These are phyloP conservation scores for Gastracanthus pulcherrimus DNA, from an alignment of 2,888 invertebrate genomes.

Conservation along the genomic window DNA sequence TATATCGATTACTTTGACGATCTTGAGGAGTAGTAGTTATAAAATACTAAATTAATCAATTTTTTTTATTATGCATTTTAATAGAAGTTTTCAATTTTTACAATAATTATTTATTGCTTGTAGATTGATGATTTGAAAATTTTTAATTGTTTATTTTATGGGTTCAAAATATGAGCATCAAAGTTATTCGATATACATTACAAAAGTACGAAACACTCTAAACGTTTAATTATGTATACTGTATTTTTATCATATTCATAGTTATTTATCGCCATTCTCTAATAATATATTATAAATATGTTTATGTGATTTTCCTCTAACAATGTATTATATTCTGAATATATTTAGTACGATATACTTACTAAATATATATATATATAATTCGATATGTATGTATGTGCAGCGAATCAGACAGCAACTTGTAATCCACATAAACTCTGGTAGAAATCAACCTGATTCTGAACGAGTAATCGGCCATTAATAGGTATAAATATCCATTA, in stretches of 20 bases:
- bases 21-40: background rate
- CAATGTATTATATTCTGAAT: slow-evolving; percentile 9
- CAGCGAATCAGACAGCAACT: slow-evolving; percentile 44
- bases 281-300: slow-evolving; percentile 21
- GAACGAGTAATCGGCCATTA: too few relatives aligned
- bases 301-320: slow-evolving; percentile 24
- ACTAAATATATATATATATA: slow-evolving; percentile 17
- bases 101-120: background rate
- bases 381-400: slow-evolving; percentile 47
- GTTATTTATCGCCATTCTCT: background rate
- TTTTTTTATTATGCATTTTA: background rate
- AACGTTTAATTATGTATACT: background rate
- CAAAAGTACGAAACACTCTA: background rate
- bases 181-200: slow-evolving; percentile 24
- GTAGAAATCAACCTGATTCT: too few relatives aligned
- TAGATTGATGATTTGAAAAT: background rate
- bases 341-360: slow-evolving; percentile 28
- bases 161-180: slow-evolving; percentile 18
- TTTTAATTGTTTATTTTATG: background rate
- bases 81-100: background rate
- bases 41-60: slow-evolving; percentile 16
- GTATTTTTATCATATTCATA: background rate
- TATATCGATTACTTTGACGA: slow-evolving; percentile 31
- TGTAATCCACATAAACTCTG: slow-evolving; percentile 23
- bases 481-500: too few relatives aligned